Base-by-base conservation (phyloP, 1,140 invertebrate genomes). In the Saxidomus purpurata region DNA sequence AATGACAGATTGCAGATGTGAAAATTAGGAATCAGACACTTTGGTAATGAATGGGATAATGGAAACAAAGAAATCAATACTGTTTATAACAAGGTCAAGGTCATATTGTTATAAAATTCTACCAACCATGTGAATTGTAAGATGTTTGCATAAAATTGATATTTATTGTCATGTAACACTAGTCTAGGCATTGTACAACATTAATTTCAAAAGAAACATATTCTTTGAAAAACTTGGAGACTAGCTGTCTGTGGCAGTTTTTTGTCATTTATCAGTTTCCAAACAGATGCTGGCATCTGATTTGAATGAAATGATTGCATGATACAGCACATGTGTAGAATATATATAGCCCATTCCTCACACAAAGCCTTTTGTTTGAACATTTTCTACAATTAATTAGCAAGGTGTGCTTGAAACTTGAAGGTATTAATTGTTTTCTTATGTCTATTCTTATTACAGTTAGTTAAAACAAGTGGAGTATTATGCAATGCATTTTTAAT, bases 1-100 rank as follows among this genome's bases (percentile, higher is more conserved):
- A 28, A 8, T 63, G 59, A 63, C 59, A 63, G 59, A 19, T 63
- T 63, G 59, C 59, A 63, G 28, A 63, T 63, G 59, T 63, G 59
- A 63, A 63, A 63, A 28, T 63, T 2, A 63, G n/a, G 25, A 63
- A 25, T 63, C n/a, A 71, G 19, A 71, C 67, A 71, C 67, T 15
- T 19, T 71, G 36, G 11, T 71, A 71, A 71, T 71, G 67, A 36
- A 71, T 28, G 11, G 34, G 67, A 71, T 38, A 38, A 71, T 36
- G 34, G 15, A 40, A 71, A 71, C 67, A 71, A 71, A 71, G 67
- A 71, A 71, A 71, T 71, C 67, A 71, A 71, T 71, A 71, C 67
- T 71, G 55, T 9, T 3, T 15, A 4, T 8, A 43, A 43, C 43
- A 43, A 43, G 43, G 43, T 43, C 43, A 43, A 43, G 43, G 43